Evolutionary conservation across 2,113 vertebrate genomes (phyloP).

Genomic region (Sialia sialis): DNA sequence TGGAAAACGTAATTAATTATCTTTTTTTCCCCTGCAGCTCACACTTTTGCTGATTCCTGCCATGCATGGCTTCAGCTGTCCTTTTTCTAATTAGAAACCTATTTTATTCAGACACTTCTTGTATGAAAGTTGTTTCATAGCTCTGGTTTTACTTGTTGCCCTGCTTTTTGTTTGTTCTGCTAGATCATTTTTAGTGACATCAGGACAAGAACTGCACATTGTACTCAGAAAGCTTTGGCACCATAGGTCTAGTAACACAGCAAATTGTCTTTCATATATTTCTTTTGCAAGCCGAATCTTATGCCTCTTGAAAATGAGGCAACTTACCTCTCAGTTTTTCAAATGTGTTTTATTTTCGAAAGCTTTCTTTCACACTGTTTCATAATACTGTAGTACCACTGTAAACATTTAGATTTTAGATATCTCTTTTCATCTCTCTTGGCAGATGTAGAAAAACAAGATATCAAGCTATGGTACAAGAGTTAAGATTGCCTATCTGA

Average conservation of each 20-base stretch:
- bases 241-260: background rate
- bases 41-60: background rate
- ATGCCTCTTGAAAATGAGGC: background rate
- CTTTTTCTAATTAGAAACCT: background rate
- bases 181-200: background rate
- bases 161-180: background rate
- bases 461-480: slow-evolving; percentile 6
- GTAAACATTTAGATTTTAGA: background rate
- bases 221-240: background rate
- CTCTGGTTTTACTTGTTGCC: background rate
- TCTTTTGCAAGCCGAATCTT: background rate
- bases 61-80: background rate
- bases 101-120: background rate
- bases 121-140: background rate
- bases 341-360: background rate
- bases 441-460: background rate
- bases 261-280: background rate
- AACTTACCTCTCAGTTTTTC: background rate
- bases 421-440: background rate
- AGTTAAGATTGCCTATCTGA: background rate
- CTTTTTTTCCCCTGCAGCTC: background rate
- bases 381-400: background rate
- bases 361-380: background rate
- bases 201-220: background rate
- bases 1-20: background rate